Evolutionary conservation across 1,140 invertebrate species (phyloP), one percentile per base, ranked within the genome.

Genomic region (Drosophila auraria): DNA sequence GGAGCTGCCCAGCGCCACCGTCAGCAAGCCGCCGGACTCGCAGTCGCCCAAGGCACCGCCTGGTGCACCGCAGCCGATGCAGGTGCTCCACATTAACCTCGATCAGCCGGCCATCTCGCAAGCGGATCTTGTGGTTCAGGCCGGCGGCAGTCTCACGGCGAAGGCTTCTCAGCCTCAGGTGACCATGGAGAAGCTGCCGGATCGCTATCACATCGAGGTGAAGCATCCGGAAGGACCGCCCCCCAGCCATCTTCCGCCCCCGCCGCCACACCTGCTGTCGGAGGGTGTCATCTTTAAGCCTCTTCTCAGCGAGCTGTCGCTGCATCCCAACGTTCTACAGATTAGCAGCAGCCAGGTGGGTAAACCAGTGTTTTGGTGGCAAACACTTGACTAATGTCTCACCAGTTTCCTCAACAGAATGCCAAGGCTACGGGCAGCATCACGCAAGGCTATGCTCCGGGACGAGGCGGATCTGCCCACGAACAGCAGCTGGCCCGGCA

Each of bases 281-380:
- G 91, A 93, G 53, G 80, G 84, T 57, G 87, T 93, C 4, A 86
- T 91, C 4, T 91, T 81, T 20, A 83, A 92, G 57, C 79, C 90
- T 17, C 58, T 93, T n/a, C 66, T 91, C 38, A 76, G 80, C 44
- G 86, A 87, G 30, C 75, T 92, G 27, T 73, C 90, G 33, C 50
- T 93, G 58, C 92, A 93, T 81, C 82, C 81, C 27, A 89, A 83
- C 72, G 83, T 92, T n/a, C 77, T 93, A 60, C 92, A 93, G 78
- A 93, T 93, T 12, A 91, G 73, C 63, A 92, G 78, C 51, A 69
- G 73, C 27, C 90, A 92, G 81, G 90, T 93, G 12, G 58, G 70
- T 64, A 33, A 20, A 30, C 12, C 7, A 25, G 23, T 33, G 23
- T 33, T 14, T 44, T 30, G 1, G 11, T 14, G 2, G 6, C 12